Conservation (phyloP, 2,888 invertebrate genomes). For the Cotesia congregata region DNA sequence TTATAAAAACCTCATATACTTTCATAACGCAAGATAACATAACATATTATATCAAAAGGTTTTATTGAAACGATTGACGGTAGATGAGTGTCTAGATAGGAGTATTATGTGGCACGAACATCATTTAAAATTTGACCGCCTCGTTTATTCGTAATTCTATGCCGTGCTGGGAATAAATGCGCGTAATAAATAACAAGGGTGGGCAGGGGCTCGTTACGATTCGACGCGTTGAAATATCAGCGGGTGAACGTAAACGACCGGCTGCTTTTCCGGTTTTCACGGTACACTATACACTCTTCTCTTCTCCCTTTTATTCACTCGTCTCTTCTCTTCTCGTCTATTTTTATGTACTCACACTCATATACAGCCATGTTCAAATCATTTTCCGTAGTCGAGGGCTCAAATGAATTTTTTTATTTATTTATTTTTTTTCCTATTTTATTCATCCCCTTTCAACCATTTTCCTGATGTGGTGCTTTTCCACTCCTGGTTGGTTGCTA, state of each 20-base stretch:
- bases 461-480: not conserved
- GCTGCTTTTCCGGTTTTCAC: conserved; percentile 21
- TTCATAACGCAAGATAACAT: not conserved
- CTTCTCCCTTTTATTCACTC: conserved; percentile 15
- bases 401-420: conserved; percentile 1
- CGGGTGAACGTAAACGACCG: conserved; percentile 26
- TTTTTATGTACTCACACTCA: not conserved
- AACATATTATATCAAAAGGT: not conserved
- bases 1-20: no score
- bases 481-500: not conserved
- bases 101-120: conserved; percentile 20
- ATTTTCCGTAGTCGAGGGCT: conserved; percentile 2
- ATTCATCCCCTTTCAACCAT: not conserved
- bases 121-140: conserved; percentile 35
- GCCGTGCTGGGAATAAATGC: conserved; percentile 31
- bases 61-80: conserved; percentile 30
- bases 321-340: not conserved
- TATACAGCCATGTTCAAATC: conserved; percentile 12
- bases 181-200: conserved; percentile 35
- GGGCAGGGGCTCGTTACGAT: conserved; percentile 35
- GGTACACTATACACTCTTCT: conserved; percentile 18
- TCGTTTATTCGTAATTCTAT: conserved; percentile 36
- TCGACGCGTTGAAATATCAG: conserved; percentile 41
- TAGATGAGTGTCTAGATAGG: not conserved
- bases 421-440: not conserved